Evolutionary conservation across 2,113 vertebrate genomes (phyloP), one percentile per base, ranked within the genome.

Genomic region (Brachyhypopomus gauderio): DNA sequence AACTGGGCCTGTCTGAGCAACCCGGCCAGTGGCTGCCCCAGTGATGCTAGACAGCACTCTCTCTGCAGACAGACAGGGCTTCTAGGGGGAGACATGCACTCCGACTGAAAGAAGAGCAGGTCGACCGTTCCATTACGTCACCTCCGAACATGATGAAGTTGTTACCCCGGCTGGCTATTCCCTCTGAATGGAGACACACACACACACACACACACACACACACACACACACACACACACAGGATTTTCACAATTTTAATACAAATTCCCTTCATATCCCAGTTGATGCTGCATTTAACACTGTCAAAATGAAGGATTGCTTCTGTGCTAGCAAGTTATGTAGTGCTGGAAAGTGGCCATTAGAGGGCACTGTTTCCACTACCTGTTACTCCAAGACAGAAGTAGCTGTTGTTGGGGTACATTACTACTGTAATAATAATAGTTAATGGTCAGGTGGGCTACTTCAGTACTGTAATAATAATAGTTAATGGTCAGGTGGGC

Each of bases 91-190:
- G 5, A 34, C 63, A 12, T 20, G 56, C 14, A n/a, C 7, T 45
- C 56, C 56, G 72, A 25, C 55, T 60, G 36, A 4, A 38, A n/a
- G 7, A 36, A 76, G 75, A 38, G 69, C 75, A 72, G 75, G 36
- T 22, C 30, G 55, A 60, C 45, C 66, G 16, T 74, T 76, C 73
- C 79, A 48, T 82, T 82, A 62, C 14, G 34, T 78, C 58, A 73
- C 30, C 64, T 72, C 41, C 52, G 59, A 56, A 71, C 41, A 63
- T 78, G 67, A 73, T 20, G 59, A 71, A 34, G 62, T 22, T 20
- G 6, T 7, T 64, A 76, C 73, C 56, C 52, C 64, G 19, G 52
- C 34, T 72, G 30, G 22, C 60, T 60, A 56, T 34, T 22, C 19
- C 59, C 45, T 14, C 8, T 52, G 45, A 23, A 72, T 27, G 25